Base-by-base conservation (phyloP, 2,888 invertebrate genomes). In the Odontocerum albicorne region DNA sequence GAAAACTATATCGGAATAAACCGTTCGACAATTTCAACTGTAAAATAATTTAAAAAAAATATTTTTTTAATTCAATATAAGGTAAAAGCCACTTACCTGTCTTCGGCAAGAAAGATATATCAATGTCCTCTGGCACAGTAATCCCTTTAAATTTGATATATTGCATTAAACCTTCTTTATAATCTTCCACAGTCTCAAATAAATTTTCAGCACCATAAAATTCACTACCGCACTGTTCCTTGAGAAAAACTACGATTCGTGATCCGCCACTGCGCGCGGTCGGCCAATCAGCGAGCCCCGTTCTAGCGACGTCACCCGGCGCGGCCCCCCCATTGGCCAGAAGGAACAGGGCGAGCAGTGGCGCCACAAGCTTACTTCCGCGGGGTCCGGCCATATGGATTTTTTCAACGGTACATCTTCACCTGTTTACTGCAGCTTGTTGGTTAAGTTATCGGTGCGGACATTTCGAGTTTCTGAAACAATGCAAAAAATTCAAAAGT, bases 71-170 rank as follows among this genome's bases (percentile, higher is more conserved):
- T 33, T 21, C 21, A 32, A n/a, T n/a, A n/a, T n/a, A n/a, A n/a
- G n/a, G n/a, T n/a, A n/a, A n/a, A n/a, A n/a, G n/a, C n/a, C n/a
- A 31, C 56, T 53, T 13, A 60, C 60, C 60, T 19, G 36, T 54
- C 20, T 60, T 57, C 8, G 60, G 53, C 42, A 60, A 31, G 32
- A 60, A 60, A 1, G 56, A 44, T 17, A 60, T 47, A 7, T 60
- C 57, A 8, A 57, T 32, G 43, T 52, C 57, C 4, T 12, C 15
- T 12, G 40, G 45, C 20, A 50, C 10, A 12, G n/a, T 21, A n/a
- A 35, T 40, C 6, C 49, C 40, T 20, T 60, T 57, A 19, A 36
- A 36, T 21, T 42, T 46, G 19, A 49, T 49, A 22, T 60, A 53
- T 19, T 40, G 44, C 19, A 47, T 22, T 20, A 50, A 20, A 39